phyloP scores from a whole-genome alignment of 1,140 invertebrate species.

The Drosophila obscura region DNA sequence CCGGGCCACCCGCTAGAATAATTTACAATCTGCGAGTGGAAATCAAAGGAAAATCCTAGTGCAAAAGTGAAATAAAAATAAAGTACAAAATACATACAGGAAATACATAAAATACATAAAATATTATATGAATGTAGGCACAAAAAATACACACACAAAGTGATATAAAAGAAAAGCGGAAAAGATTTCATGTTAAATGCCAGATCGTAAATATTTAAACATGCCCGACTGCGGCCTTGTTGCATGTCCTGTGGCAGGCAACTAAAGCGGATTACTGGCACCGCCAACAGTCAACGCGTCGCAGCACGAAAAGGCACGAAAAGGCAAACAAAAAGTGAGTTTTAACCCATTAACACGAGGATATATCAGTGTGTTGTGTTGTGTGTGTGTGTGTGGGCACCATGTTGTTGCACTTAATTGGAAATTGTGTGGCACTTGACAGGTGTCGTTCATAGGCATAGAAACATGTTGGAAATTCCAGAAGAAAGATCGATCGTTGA shows the following conservation, averaged over 20 bases:
- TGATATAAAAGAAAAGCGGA: constrained; percentile 19
- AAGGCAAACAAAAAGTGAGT: constrained; percentile 70
- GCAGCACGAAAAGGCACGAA: constrained; percentile 29
- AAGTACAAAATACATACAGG: constrained; percentile 8
- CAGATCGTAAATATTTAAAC: constrained; percentile 55
- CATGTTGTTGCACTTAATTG: constrained; percentile 61
- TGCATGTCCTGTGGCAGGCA: constrained; percentile 45
- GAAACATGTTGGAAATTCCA: neutral
- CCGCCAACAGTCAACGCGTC: constrained; percentile 49
- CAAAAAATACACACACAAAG: constrained; percentile 19
- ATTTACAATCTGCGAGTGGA: constrained; percentile 3
- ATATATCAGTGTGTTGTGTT: constrained; percentile 1
- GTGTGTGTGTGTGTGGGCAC: constrained; percentile 36
- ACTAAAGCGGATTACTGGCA: constrained; percentile 74
- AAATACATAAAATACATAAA: constrained; percentile 10
- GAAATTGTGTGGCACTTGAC: constrained; percentile 48
- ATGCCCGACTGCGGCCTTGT: constrained; percentile 22
- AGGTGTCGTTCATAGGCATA: constrained; percentile 27
- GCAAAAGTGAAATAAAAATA: constrained; percentile 24
- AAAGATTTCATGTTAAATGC: constrained; percentile 48
- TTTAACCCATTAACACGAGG: constrained; percentile 48
- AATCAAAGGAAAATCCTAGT: constrained; percentile 11
- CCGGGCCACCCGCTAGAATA: constrained; percentile 6
- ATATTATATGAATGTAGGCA: constrained; percentile 18
- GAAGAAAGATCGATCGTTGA: neutral